These are phyloP conservation scores for Hedya salicella DNA, from an alignment of 2,888 invertebrate genomes.

Conservation along the genomic window DNA sequence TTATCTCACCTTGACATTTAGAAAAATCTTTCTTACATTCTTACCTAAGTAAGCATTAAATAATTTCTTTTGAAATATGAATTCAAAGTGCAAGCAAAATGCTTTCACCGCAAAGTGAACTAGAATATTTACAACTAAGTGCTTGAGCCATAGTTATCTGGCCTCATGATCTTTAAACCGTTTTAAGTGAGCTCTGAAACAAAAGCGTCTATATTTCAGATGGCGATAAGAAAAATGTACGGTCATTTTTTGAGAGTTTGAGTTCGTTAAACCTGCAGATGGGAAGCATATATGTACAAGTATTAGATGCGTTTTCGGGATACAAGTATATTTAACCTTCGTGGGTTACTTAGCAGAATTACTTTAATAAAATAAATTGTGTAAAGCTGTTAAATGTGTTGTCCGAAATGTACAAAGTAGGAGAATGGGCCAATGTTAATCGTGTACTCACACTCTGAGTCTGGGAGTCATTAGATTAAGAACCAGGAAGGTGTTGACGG, in stretches of 20 bases:
- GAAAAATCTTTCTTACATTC: conserved; percentile 1
- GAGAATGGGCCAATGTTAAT: no score
- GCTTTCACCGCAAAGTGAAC: conserved; percentile 21
- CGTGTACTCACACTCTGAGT: no score
- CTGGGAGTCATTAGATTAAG: not conserved
- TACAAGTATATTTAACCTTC: not conserved
- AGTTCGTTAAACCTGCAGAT: conserved; percentile 15
- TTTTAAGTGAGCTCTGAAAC: conserved; percentile 25
- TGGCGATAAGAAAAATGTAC: not conserved
- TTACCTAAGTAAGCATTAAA: conserved; percentile 10
- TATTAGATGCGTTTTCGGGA: not conserved
- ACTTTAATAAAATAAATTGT: no score
- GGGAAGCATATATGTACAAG: not conserved
- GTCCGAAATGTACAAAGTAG: no score
- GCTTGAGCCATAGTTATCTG: conserved; percentile 25
- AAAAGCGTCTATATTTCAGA: conserved; percentile 16
- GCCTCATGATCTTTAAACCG: conserved; percentile 19
- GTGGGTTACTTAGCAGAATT: no score
- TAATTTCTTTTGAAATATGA: conserved; percentile 21
- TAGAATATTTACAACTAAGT: conserved; percentile 32
- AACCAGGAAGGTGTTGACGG: not conserved
- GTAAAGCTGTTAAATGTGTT: no score
- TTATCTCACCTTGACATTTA: conserved; percentile 8
- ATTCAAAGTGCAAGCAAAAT: conserved; percentile 15
- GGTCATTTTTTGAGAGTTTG: conserved; percentile 11